phyloP scores from a whole-genome alignment of 2,797 vertebrate species.

The Orientallactaga sibirica region DNA sequence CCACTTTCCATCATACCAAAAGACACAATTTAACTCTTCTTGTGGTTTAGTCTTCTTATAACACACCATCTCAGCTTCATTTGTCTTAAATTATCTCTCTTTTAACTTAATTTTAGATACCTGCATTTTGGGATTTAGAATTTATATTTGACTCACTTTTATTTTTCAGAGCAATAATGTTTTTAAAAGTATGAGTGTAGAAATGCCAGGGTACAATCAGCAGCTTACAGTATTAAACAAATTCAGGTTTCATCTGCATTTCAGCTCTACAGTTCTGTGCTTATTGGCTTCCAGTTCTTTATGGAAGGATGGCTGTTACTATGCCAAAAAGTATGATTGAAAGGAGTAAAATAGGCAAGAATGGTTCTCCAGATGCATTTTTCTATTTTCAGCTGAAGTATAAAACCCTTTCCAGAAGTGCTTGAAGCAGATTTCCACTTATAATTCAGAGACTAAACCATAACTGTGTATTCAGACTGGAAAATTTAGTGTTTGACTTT shows the following conservation, averaged over 20 bases:
- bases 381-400: slow-evolving; percentile 27
- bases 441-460: background rate
- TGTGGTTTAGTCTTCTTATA: background rate
- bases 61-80: background rate
- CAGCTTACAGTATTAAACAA: background rate
- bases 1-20: background rate
- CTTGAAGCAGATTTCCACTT: slow-evolving; percentile 42
- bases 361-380: background rate
- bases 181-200: background rate
- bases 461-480: background rate
- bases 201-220: background rate
- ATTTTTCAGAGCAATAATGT: background rate
- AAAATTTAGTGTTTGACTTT: background rate
- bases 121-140: background rate
- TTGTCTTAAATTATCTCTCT: background rate
- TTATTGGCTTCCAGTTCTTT: background rate
- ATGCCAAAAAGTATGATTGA: background rate
- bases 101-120: background rate
- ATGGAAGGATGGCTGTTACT: background rate
- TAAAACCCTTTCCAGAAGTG: background rate
- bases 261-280: background rate
- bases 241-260: background rate
- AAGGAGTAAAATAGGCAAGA: background rate
- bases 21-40: background rate
- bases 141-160: background rate